These are phyloP conservation scores for Mermis nigrescens DNA, from an alignment of 2,888 invertebrate species.

Conservation along the genomic window DNA sequence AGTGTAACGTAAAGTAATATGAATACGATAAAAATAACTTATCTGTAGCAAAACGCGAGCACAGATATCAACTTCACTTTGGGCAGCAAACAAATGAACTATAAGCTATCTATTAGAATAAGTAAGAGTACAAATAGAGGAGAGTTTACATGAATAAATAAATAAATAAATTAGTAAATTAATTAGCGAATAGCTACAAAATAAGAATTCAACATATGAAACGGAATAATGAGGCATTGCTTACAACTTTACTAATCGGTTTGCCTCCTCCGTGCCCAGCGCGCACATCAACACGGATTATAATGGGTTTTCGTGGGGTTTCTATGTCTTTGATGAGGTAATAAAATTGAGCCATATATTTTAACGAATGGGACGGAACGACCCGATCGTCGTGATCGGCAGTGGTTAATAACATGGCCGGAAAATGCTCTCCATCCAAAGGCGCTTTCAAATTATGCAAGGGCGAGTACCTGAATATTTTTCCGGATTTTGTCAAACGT, in stretches of 20 bases:
- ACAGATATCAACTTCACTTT: too few relatives aligned
- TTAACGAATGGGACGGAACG: slow-evolving; percentile 85
- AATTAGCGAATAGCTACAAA: not conserved
- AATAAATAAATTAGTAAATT: too few relatives aligned
- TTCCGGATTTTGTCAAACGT: too few relatives aligned
- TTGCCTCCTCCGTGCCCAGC: slow-evolving; percentile 93
- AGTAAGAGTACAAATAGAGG: not conserved
- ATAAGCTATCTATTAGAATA: too few relatives aligned
- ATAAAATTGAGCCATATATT: slow-evolving; percentile 77
- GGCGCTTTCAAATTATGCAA: slow-evolving; percentile 68
- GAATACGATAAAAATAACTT: too few relatives aligned
- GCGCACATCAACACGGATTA: slow-evolving; percentile 76
- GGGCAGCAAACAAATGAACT: too few relatives aligned
- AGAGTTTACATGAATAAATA: too few relatives aligned
- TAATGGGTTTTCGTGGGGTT: slow-evolving; percentile 53
- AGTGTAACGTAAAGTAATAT: too few relatives aligned
- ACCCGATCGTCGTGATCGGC: slow-evolving; percentile 97
- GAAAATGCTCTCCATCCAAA: slow-evolving; percentile 48
- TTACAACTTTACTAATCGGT: slow-evolving; percentile 74
- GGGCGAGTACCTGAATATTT: slow-evolving; percentile 58
- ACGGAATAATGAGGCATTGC: not conserved
- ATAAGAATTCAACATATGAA: not conserved
- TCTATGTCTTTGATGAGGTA: slow-evolving; percentile 36
- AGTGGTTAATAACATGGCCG: slow-evolving; percentile 71
- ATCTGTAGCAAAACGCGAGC: too few relatives aligned